Evolutionary conservation across 2,888 invertebrate genomes (phyloP).

Genomic region (Amphipyra tragopoginis): DNA sequence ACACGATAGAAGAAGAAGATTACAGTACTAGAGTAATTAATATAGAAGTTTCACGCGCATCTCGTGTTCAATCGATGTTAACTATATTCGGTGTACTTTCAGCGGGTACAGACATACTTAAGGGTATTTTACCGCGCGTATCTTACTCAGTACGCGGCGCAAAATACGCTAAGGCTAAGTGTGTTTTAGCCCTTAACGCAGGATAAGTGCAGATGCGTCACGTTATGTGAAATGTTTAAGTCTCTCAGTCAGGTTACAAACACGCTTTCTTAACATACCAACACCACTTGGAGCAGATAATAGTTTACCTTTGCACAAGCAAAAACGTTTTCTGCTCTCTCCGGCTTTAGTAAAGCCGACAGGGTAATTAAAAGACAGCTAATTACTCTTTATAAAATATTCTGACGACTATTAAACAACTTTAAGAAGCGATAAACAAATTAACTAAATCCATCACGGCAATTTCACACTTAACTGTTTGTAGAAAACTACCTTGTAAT

Average conservation of each 20-base stretch:
- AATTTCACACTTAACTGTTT: constrained; percentile 24
- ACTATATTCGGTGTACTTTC: no score
- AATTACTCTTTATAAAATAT: constrained; percentile 29
- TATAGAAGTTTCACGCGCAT: no score
- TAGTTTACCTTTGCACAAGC: constrained; percentile 59
- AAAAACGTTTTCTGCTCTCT: constrained; percentile 52
- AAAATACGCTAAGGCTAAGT: no score
- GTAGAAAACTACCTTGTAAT: constrained; percentile 27
- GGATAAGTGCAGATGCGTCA: constrained; percentile 52
- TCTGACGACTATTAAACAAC: constrained; percentile 24
- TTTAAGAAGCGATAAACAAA: constrained; percentile 30
- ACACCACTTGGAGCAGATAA: constrained; percentile 68
- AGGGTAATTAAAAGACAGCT: constrained; percentile 30
- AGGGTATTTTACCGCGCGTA: no score
- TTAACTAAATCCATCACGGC: constrained; percentile 25
- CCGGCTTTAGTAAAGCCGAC: constrained; percentile 29
- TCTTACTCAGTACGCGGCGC: no score
- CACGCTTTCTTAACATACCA: constrained; percentile 76
- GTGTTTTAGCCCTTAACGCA: no score
- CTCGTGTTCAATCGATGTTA: no score
- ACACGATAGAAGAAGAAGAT: no score
- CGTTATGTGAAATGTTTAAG: constrained; percentile 59
- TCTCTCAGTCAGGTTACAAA: constrained; percentile 51
- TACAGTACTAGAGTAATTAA: no score
- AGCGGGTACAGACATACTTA: no score